These are phyloP conservation scores for Leucophenga maculata DNA, from an alignment of 2,888 invertebrate species.

Conservation along the genomic window DNA sequence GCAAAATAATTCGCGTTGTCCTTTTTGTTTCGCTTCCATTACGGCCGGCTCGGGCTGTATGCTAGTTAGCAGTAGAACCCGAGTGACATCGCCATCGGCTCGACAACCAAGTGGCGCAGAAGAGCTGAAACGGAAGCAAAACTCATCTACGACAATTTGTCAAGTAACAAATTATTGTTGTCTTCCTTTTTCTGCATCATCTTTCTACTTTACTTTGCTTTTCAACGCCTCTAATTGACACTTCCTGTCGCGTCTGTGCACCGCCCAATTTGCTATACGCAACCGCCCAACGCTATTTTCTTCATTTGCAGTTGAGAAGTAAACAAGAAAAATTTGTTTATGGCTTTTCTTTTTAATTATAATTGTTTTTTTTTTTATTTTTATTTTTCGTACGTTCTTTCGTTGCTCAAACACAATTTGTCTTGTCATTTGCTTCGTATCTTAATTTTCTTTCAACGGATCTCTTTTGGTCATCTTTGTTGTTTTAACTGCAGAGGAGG, in stretches of 20 bases:
- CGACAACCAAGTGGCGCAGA: background rate
- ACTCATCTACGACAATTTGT: slow-evolving; percentile 52
- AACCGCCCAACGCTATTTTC: too few relatives aligned
- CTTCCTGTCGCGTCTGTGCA: background rate
- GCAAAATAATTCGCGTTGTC: background rate
- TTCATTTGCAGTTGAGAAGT: background rate
- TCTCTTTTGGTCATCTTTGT: too few relatives aligned
- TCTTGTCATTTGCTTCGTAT: background rate
- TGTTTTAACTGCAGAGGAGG: too few relatives aligned
- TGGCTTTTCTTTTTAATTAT: slow-evolving; percentile 29
- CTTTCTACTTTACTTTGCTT: slow-evolving; percentile 28
- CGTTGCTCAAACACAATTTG: slow-evolving; percentile 8
- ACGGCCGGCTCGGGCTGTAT: background rate
- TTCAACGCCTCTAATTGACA: slow-evolving; percentile 20
- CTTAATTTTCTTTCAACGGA: too few relatives aligned
- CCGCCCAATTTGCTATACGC: background rate
- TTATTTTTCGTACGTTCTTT: too few relatives aligned
- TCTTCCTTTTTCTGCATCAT: slow-evolving; percentile 53
- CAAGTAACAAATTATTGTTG: slow-evolving; percentile 64
- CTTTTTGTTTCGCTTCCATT: background rate
- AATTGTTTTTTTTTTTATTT: slow-evolving; percentile 12
- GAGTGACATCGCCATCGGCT: background rate
- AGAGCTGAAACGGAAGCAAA: background rate
- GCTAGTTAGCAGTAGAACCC: background rate
- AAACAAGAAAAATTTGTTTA: slow-evolving; percentile 25